Evolutionary conservation across 2,113 vertebrate genomes (phyloP), one percentile per base, ranked within the genome.

Genomic region (Albula goreensis): DNA sequence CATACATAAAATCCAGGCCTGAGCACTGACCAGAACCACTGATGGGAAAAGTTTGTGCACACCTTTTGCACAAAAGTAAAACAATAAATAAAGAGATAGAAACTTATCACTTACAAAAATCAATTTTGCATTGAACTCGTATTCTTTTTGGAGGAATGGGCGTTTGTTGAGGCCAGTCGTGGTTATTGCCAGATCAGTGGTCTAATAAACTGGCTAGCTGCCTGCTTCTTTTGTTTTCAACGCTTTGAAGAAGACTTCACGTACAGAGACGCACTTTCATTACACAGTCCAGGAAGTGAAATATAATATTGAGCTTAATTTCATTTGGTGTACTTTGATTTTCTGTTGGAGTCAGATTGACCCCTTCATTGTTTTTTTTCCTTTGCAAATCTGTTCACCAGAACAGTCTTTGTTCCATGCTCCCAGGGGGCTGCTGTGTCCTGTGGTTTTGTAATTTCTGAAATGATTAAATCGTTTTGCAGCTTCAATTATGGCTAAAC

Each of bases 401-500:
- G 70, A 74, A 74, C 93, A 91, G 89, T 85, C 92, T 90, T 25
- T 89, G 87, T 5, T 48, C 78, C 15, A 80, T 52, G 85, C 50
- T 89, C 92, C 91, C 56, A 82, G 92, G 91, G 92, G 91, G 90
- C 82, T 53, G 81, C 90, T 88, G 87, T 88, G 87, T 83, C 93
- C 91, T 74, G 85, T 92, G 92, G 93, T 91, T 93, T 91, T 89
- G 87, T 94, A 94, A 93, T 94, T 92, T 94, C 86, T 91, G 87
- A 93, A 93, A 94, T 74, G 22, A 74, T 93, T 87, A 94, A 94
- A 91, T 93, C 92, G 87, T 92, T 80, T 90, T 89, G 83, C 83
- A 70, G 60, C 92, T 91, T 88, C 92, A 87, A 89, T 89, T 91
- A 91, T 87, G 86, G 84, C 88, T 89, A 88, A 91, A 91, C 41